phyloP scores from a whole-genome alignment of 2,113 vertebrate species.

The Patagioenas fasciata region DNA sequence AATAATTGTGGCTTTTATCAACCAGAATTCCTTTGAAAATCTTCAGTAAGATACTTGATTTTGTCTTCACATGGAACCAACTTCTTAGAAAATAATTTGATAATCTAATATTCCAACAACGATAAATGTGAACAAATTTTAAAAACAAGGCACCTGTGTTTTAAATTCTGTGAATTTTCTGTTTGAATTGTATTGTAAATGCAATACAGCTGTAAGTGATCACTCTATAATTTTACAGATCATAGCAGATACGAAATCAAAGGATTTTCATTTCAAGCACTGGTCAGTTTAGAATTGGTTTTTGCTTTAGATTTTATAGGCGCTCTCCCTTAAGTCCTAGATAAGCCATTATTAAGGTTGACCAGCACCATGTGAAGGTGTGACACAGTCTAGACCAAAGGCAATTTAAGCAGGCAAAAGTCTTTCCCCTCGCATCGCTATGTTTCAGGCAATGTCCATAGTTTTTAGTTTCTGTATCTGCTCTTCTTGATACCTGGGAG shows the following conservation, averaged over 20 bases:
- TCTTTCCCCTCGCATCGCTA: background rate
- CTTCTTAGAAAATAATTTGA: background rate
- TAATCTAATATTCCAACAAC: background rate
- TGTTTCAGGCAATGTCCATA: background rate
- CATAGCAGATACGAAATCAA: background rate
- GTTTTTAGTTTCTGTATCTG: background rate
- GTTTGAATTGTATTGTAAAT: background rate
- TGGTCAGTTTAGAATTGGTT: background rate
- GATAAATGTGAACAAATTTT: background rate
- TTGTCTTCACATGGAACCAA: background rate
- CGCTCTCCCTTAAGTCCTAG: background rate
- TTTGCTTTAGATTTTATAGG: background rate
- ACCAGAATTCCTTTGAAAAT: background rate
- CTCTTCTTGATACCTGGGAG: background rate
- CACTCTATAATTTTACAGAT: background rate
- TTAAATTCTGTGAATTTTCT: background rate
- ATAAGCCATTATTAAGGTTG: background rate
- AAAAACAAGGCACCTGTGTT: background rate
- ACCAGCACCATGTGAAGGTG: background rate
- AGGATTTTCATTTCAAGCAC: background rate
- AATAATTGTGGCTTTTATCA: background rate
- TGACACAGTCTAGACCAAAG: background rate
- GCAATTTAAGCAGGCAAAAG: background rate
- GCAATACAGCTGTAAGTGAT: background rate
- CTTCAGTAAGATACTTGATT: background rate